Base-by-base conservation (phyloP, 2,113 vertebrate species). In the Bubalus kerabau region DNA sequence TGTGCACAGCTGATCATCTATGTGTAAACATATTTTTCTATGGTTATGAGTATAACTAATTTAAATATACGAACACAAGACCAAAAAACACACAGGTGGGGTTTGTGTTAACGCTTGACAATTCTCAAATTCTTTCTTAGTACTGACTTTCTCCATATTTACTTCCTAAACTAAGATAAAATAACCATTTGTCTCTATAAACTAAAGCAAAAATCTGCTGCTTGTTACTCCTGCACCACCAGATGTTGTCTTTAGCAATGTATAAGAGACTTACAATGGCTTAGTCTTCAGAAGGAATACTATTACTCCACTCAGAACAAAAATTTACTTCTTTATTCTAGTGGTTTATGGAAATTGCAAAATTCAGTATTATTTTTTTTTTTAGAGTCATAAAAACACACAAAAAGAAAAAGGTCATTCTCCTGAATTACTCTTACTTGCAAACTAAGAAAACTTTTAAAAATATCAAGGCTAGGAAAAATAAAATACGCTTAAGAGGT, bases 141-240 rank as follows among this genome's bases (percentile, higher is more conserved):
- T 90, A 98, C 94, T 94, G 95, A 97, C 98, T 98, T 98, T 98
- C 98, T 98, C 94, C 95, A 97, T 98, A 98, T 97, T 97, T 97
- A 98, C 96, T 99, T 97, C 97, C 98, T 95, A 60, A 98, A 98
- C 98, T 98, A 96, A 98, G 98, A 98, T 98, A 98, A 98, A 98
- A 96, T 98, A 98, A 98, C 98, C 95, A 98, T 98, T 99, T 98
- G 96, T 95, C 95, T 98, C 87, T 93, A 98, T 86, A 98, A 98
- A 98, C 97, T 78, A 84, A 98, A 97, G 96, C 91, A 98, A 94
- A 99, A 99, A 98, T 98, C 98, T 98, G 98, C 98, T 98, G 98
- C 98, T 98, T 99, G 98, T 98, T 98, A 98, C 98, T 97, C 97
- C 76, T 52, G 64, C 92, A n/a, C 95, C 95, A 98, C 98, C 98